These are phyloP conservation scores for Triops longicaudatus DNA, from an alignment of 1,140 invertebrate species.

Conservation along the genomic window DNA sequence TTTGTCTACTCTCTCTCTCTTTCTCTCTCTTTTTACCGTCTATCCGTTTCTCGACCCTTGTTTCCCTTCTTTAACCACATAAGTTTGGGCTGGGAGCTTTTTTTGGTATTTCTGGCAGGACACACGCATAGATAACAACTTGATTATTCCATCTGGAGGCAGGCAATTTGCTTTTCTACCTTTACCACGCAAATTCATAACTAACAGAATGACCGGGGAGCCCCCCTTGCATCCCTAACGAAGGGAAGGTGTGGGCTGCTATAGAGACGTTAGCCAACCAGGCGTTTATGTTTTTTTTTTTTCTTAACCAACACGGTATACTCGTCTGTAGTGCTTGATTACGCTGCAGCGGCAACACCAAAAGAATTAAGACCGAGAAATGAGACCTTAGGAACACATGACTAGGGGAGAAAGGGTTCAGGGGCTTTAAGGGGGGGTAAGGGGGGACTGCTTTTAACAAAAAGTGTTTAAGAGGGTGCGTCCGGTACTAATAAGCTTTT, in stretches of 20 bases:
- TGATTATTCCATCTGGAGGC: constrained; percentile 11
- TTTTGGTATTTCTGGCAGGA: background rate
- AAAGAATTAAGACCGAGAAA: too few species aligned
- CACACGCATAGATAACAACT: background rate
- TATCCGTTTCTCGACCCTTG: background rate
- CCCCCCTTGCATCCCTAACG: background rate
- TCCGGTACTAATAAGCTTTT: background rate
- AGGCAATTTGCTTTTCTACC: background rate
- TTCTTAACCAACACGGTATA: too few species aligned
- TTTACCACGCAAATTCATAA: background rate
- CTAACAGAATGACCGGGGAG: background rate
- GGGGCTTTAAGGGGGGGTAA: background rate
- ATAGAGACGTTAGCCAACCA: background rate
- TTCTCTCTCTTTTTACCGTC: background rate
- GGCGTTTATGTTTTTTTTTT: background rate
- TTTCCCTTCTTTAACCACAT: background rate
- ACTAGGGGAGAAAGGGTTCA: too few species aligned
- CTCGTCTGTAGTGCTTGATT: too few species aligned
- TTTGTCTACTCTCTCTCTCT: background rate
- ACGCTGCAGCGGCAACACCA: too few species aligned
- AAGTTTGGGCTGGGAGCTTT: background rate
- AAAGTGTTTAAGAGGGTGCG: background rate
- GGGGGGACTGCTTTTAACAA: background rate
- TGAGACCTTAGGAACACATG: too few species aligned
- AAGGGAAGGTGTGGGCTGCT: background rate